phyloP scores from a whole-genome alignment of 2,888 invertebrate species.

The Physocephala rufipes region DNA sequence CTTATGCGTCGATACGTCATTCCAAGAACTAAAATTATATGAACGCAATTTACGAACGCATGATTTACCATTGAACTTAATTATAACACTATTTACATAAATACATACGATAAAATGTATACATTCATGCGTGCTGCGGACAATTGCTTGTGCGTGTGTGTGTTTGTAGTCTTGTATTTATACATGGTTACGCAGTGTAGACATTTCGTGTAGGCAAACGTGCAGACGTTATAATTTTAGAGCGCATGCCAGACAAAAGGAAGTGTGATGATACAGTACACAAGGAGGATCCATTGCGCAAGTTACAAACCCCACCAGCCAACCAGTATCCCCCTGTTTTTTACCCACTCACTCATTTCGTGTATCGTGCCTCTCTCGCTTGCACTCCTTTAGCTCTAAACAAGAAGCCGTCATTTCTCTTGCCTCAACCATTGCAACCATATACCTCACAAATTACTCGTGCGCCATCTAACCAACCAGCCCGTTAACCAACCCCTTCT shows the following conservation, averaged over 20 bases:
- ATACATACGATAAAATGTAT: neutral
- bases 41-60: neutral
- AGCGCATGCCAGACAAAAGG: slow-evolving; percentile 30
- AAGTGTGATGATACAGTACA: neutral
- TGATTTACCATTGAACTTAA: slow-evolving; percentile 25
- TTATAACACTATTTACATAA: slow-evolving; percentile 28
- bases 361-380: neutral
- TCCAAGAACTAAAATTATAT: too few species aligned
- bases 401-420: too few species aligned
- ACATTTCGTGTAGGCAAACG: slow-evolving; percentile 17
- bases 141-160: too few species aligned
- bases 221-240: slow-evolving; percentile 26
- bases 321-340: neutral
- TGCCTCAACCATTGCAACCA: too few species aligned
- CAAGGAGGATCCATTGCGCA: slow-evolving; percentile 19
- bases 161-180: neutral
- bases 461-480: too few species aligned
- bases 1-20: too few species aligned
- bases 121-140: too few species aligned
- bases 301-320: neutral
- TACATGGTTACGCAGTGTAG: slow-evolving; percentile 24
- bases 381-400: too few species aligned
- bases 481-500: too few species aligned
- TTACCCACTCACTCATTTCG: neutral
- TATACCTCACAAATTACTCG: too few species aligned